Evolutionary conservation across 2,888 invertebrate genomes (phyloP).

Genomic region (Balanococcus diminutus): DNA sequence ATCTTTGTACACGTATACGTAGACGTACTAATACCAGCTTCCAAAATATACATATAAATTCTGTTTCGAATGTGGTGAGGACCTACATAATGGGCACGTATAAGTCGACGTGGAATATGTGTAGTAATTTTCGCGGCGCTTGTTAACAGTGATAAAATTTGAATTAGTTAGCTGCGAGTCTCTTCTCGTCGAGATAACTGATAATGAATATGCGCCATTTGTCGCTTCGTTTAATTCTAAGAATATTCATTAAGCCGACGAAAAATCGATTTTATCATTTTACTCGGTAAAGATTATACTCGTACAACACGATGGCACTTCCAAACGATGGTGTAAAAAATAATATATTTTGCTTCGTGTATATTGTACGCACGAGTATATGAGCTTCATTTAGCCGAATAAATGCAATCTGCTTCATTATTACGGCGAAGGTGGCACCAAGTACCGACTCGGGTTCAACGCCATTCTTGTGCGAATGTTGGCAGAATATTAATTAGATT

Average conservation of each 20-base stretch:
- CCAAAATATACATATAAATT: constrained; percentile 26
- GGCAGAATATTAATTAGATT: constrained; percentile 14
- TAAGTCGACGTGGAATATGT: not conserved
- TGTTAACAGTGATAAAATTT: constrained; percentile 41
- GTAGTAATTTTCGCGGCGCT: constrained; percentile 28
- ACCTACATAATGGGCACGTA: constrained; percentile 33
- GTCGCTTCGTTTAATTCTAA: constrained; percentile 37
- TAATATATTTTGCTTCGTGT: not conserved
- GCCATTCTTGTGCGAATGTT: not conserved
- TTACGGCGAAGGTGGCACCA: not conserved
- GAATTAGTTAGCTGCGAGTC: constrained; percentile 17
- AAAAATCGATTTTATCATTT: constrained; percentile 16
- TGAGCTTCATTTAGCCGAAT: not conserved
- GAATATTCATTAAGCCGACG: constrained; percentile 8
- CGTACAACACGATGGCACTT: not conserved
- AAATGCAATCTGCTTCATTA: constrained; percentile 21
- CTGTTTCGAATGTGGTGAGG: not conserved
- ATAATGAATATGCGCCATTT: constrained; percentile 31
- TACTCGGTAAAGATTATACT: not conserved
- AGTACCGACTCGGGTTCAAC: not conserved
- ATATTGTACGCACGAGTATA: not conserved
- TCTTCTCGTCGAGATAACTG: constrained; percentile 34
- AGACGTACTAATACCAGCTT: not conserved
- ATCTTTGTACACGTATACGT: not conserved
- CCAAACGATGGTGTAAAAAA: not conserved